Conservation (phyloP, 2,797 vertebrate species). For the Morelia viridis region DNA sequence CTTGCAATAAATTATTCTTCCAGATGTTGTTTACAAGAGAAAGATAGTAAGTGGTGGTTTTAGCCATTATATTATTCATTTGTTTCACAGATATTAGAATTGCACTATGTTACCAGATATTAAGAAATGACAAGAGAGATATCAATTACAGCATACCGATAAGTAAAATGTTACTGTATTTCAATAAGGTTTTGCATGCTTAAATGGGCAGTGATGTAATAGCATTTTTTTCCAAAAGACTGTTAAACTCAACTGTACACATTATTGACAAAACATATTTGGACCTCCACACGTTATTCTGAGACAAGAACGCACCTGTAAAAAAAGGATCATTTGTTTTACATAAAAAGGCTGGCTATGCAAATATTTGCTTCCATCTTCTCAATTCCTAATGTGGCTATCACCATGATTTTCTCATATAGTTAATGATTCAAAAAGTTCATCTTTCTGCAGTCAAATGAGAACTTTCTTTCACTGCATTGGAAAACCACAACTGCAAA, state of each 20-base stretch:
- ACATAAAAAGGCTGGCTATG: neutral
- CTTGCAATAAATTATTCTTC: neutral
- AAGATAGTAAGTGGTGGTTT: neutral
- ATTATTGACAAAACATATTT: neutral
- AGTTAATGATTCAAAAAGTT: neutral
- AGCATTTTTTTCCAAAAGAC: neutral
- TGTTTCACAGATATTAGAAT: neutral
- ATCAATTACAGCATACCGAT: neutral
- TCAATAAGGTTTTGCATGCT: neutral
- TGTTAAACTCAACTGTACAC: neutral
- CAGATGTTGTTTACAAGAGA: neutral
- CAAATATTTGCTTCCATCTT: neutral
- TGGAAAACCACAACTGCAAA: neutral
- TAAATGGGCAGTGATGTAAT: neutral
- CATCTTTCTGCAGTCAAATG: neutral
- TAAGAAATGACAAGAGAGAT: neutral
- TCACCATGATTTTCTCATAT: neutral
- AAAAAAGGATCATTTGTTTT: neutral
- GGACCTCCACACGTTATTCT: neutral
- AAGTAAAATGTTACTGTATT: neutral
- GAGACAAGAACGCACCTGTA: neutral
- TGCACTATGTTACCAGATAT: neutral
- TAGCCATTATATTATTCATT: neutral
- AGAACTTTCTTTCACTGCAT: neutral
- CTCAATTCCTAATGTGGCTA: neutral